Base-by-base conservation (phyloP, 1,140 invertebrate species). In the Papilio machaon region DNA sequence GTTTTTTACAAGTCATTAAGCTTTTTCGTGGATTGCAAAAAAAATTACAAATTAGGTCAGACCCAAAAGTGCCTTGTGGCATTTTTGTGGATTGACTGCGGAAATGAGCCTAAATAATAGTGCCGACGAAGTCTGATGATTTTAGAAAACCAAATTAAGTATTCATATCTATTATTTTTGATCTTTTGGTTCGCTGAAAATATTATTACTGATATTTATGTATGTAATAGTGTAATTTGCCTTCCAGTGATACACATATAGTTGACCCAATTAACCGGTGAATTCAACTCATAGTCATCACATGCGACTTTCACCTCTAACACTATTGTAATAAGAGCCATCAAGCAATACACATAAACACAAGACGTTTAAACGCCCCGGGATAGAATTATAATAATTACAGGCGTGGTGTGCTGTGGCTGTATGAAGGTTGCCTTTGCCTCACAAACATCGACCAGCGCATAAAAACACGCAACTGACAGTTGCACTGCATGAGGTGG, bases 331-430 rank as follows among this genome's bases (percentile, higher is more conserved):
- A 47, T 46, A 47, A 47, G 38, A 47, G 4, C 38, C 19, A 47
- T 30, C 17, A 23, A 60, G 19, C 9, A 2, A 10, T 13, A 15
- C n/a, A 49, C 23, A 30, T 54, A 30, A 30, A 54, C n/a, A 47
- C 4, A 23, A 47, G 47, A 52, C 46, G 43, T 67, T 67, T 79
- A 85, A 85, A 10, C 43, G 82, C 82, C 80, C 58, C 52, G 19
- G 82, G 84, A 80, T 76, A 82, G 79, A 81, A 82, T 80, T 70
- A 80, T 74, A 81, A 58, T 83, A 85, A 85, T 85, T 82, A 81
- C 64, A 79, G 80, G 15, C 43, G 46, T 23, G 80, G 73, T 19
- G 73, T 47, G 80, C 52, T 35, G 73, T 64, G 73, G 46, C 52
- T 74, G 46, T 77, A 75, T 47, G 74, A 78, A 81, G 79, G 58